Evolutionary conservation across 2,113 vertebrate species (phyloP), one percentile per base, ranked within the genome.

Genomic region (Phainopepla nitens): DNA sequence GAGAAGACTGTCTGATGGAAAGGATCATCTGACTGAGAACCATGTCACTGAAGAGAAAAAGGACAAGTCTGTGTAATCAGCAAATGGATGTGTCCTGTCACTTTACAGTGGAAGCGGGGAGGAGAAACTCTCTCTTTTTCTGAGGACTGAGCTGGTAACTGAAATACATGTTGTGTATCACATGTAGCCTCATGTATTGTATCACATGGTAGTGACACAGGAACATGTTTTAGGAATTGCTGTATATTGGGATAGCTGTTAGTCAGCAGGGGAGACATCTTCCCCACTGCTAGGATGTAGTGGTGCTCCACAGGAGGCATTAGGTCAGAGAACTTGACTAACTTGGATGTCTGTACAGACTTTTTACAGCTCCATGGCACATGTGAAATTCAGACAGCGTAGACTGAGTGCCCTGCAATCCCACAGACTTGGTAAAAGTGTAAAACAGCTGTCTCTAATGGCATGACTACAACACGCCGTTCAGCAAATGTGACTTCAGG

Each of bases 41-140:
- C 4, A 6, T 16, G 36, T 31, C 14, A 11, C 7, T 53, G 42
- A 13, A 87, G 58, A 69, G 82, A 42, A 10, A 14, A 85, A 70
- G 25, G 28, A 13, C 10, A 58, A 71, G 61, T 58, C 36, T 19
- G 14, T 78, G 35, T 56, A 72, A n/a, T 51, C 24, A 29, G 10
- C 24, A 54, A 45, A 80, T 23, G 66, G 31, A n/a, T 42, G 39
- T 71, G 11, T 65, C 35, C 29, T 75, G 56, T 44, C 18, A 28
- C 21, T 66, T 31, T 68, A 16, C 0, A 2, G 12, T 0, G 6
- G 82, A 47, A 54, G 12, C 2, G 0, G 5, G 3, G 39, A 29
- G 27, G 9, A 75, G 14, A 29, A 88, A 42, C 15, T 60, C 27
- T 60, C 27, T 57, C 18, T 18, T 81, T 66, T 84, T 24, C 47